Conservation (phyloP, 2,888 invertebrate genomes). For the Chrysomela aeneicollis region DNA sequence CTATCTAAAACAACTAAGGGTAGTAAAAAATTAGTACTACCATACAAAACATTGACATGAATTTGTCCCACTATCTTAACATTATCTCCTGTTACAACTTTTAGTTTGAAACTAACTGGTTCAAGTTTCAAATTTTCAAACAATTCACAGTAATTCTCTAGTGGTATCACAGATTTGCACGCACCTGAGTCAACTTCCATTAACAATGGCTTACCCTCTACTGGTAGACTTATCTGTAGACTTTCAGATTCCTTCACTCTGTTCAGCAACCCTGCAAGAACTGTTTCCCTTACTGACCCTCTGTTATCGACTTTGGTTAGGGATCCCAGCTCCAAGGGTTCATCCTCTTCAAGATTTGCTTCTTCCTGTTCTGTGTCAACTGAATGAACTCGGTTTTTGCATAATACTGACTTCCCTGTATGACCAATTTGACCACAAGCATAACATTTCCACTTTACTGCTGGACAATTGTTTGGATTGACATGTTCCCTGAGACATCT, state of each 20-base stretch:
- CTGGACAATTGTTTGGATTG: no score
- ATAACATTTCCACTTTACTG: no score
- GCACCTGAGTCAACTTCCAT: slow-evolving; percentile 22
- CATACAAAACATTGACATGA: slow-evolving; percentile 12
- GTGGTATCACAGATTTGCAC: slow-evolving; percentile 12
- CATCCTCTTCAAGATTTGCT: no score
- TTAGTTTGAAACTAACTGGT: slow-evolving; percentile 9
- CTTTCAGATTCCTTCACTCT: neutral
- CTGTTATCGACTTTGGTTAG: no score
- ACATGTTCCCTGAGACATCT: no score
- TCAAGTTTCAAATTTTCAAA: slow-evolving; percentile 15
- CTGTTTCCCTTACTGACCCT: no score
- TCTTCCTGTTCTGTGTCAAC: no score
- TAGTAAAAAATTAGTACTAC: neutral
- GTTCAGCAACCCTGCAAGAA: no score
- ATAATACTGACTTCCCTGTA: no score
- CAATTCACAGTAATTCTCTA: slow-evolving; percentile 6
- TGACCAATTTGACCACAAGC: no score
- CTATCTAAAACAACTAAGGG: neutral
- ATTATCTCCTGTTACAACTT: slow-evolving; percentile 17
- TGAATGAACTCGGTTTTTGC: no score
- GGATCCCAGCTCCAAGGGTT: no score
- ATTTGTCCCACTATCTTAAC: slow-evolving; percentile 15
- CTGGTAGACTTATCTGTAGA: neutral
- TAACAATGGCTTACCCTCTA: neutral